phyloP scores from a whole-genome alignment of 2,113 vertebrate genomes.

The Pterocles orientalis region DNA sequence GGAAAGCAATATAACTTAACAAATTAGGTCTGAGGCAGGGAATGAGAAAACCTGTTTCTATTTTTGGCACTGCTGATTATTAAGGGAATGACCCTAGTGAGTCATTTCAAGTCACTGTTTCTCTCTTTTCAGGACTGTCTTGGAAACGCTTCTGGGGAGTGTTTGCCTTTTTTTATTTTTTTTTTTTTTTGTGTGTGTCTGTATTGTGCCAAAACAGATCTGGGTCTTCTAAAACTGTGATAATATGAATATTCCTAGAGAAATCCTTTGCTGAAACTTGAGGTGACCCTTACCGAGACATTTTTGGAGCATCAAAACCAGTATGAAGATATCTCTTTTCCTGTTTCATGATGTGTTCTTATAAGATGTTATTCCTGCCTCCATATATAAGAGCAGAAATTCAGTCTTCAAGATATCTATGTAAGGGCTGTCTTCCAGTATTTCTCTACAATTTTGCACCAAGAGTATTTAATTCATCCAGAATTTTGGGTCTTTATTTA shows the following conservation, averaged over 20 bases:
- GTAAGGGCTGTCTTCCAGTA: not conserved
- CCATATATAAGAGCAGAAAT: not conserved
- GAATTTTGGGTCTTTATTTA: slow-evolving; percentile 44
- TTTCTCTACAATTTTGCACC: slow-evolving; percentile 3
- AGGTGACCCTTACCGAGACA: not conserved
- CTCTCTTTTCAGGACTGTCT: not conserved
- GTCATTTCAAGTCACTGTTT: not conserved
- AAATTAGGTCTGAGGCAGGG: not conserved
- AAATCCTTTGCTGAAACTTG: not conserved
- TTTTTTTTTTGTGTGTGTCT: not conserved
- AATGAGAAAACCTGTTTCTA: slow-evolving; percentile 21
- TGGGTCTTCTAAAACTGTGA: not conserved
- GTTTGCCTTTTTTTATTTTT: not conserved
- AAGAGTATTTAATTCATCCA: not conserved
- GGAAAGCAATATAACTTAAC: not conserved
- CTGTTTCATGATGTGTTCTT: not conserved
- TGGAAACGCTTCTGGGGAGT: not conserved
- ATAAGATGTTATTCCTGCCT: not conserved
- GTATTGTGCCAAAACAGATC: not conserved
- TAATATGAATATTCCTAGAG: not conserved
- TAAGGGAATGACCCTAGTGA: slow-evolving; percentile 16
- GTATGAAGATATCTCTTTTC: not conserved
- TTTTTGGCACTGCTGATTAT: not conserved
- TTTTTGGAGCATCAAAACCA: not conserved
- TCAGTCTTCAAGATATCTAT: not conserved